Base-by-base conservation (phyloP, 2,113 vertebrate genomes). In the Xiphophorus couchianus region DNA sequence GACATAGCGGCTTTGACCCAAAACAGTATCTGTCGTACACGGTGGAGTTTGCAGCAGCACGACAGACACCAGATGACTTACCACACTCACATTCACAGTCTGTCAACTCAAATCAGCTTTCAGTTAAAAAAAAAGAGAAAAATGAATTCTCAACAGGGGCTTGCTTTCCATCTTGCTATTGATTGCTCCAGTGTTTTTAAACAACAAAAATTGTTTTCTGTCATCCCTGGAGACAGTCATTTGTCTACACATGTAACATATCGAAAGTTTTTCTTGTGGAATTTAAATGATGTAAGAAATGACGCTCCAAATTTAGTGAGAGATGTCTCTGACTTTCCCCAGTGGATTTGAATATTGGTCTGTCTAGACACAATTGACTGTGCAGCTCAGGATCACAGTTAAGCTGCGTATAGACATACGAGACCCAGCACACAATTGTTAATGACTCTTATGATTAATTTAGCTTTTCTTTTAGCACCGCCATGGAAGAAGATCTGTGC, bases 11-110 rank as follows among this genome's bases (percentile, higher is more conserved):
- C 75, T 81, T 74, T 86, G 72, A 86, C 85, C 77, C 87, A 74
- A 83, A 90, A 90, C 75, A 87, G 87, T 72, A 73, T 82, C 65
- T 71, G 85, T 68, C 85, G 74, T 54, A 70, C 63, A 81, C 73
- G 8, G 78, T 65, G 54, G 70, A 65, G 73, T 70, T 58, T 71
- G 69, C 42, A 58, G 70, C 76, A 66, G 70, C 62, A 69, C 65
- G 73, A 69, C 44, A 79, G 68, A 72, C 66, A 65, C 33, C 81
- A 65, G 63, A 83, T 73, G 78, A 86, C 77, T 72, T 77, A 78
- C 35, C 60, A 66, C 62, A 33, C 72, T 77, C 73, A 14, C 68
- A 66, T 72, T 35, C 29, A 61, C 54, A 30, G 70, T 78, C 60
- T 76, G 76, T 85, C 73, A 86, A 51, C 75, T 79, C 67, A 29